Evolutionary conservation across 1,140 invertebrate genomes (phyloP), one percentile per base, ranked within the genome.

Genomic region (Archivesica marissinica): DNA sequence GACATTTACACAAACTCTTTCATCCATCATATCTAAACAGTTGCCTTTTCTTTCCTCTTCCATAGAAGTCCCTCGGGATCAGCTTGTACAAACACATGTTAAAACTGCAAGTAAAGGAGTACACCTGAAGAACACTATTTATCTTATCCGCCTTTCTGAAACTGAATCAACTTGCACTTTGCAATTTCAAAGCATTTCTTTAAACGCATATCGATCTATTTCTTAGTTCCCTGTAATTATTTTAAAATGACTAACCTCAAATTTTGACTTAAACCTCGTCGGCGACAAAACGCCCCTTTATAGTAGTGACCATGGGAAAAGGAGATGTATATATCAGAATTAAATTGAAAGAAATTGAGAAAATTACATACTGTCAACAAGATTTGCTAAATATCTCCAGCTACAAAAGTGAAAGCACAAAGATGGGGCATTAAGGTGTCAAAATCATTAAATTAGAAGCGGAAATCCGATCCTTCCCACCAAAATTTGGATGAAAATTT

Each of bases 361-460:
- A 83, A 83, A 83, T 83, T 74, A 83, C 70, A 83, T 75, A 83
- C 68, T 83, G 80, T 83, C 80, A 83, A 47, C 68, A 75, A 7
- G 30, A 52, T 61, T 64, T 41, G 68, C 52, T 81, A 64, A 56
- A 74, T 38, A 39, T 33, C 15, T 23, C 35, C 23, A 9, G 20
- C 56, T 38, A 83, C 80, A 83, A 83, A 83, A 83, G 80, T 83
- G 80, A 83, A 83, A 83, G 80, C 80, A 54, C 68, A 56, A 44
- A 64, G 70, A 39, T 59, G 13, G 80, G 52, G 80, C 30, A 83
- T 75, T 61, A 61, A 72, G 70, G 68, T 83, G 80, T 83, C 80
- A 83, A 64, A 75, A 75, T 61, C 68, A 61, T 75, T 83, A 66
- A 83, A 83, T 83, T 83, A 83, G 75, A 83, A 28, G 28, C 30